Evolutionary conservation across 2,113 vertebrate genomes (phyloP).

Genomic region (Grallaria varia): DNA sequence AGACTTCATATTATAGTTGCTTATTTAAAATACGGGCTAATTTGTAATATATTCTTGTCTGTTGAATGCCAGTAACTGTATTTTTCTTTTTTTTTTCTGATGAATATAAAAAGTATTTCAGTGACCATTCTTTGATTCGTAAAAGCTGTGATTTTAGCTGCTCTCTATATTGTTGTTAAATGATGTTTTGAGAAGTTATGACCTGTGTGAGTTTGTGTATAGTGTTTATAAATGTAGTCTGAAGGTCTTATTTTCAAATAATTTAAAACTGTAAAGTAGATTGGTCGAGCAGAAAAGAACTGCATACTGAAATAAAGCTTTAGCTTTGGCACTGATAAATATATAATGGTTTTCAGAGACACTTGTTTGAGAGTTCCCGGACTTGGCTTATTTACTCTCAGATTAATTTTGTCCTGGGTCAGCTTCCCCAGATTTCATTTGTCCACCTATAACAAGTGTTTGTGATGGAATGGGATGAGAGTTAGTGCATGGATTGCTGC

Average conservation of each 20-base stretch:
- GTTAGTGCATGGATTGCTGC: background rate
- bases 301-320: background rate
- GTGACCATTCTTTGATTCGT: background rate
- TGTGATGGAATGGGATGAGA: background rate
- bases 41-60: background rate
- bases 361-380: background rate
- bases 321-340: background rate
- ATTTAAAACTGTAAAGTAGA: background rate
- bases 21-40: background rate
- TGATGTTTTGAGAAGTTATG: background rate
- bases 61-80: background rate
- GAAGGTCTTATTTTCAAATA: background rate
- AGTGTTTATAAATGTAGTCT: background rate
- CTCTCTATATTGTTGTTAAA: background rate
- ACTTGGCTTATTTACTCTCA: background rate
- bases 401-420: background rate
- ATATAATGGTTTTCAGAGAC: background rate
- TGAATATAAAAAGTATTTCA: background rate
- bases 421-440: background rate
- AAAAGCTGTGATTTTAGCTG: background rate
- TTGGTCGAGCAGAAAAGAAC: background rate
- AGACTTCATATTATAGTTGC: background rate
- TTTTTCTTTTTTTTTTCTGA: background rate
- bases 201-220: background rate
- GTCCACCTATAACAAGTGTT: background rate